Evolutionary conservation across 2,888 invertebrate species (phyloP), one percentile per base, ranked within the genome.

Genomic region (Pyrrhosoma nymphula): DNA sequence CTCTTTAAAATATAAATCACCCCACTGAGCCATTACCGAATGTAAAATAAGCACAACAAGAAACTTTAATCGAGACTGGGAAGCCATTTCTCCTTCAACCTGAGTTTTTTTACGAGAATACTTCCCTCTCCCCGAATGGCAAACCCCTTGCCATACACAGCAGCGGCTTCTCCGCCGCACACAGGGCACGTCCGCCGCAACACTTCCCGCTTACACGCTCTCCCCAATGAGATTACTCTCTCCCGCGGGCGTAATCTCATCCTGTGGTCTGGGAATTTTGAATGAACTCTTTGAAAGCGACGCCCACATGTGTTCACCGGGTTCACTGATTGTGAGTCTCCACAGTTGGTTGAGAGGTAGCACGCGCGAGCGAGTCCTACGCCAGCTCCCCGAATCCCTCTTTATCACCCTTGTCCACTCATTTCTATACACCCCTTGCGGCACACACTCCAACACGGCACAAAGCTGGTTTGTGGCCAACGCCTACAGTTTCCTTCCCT

Each of bases 221-320:
- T 26, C 2, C 69, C 69, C 23, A 69, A 69, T 69, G 69, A 69
- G 69, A 69, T 69, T 69, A 69, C 69, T 69, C 69, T 69, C 69
- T 69, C 69, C 69, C 69, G 26, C 69, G 69, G 26, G 69, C n/a
- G 69, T 69, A 69, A 69, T 69, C 69, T 69, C 69, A 69, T 69
- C 26, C n/a, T 69, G 69, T 26, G 69, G 69, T 69, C 20, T 69
- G 69, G 69, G 69, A 69, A 69, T 69, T 69, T 26, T 69, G 69
- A 63, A 63, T 63, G 63, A 23, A 23, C 63, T 63, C 63, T 63
- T 63, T 63, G 63, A 23, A n/a, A 63, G 63, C 18, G 63, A 23
- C 23, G 63, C 63, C 63, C 63, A 18, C 63, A 63, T 23, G n/a
- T 63, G 63, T n/a, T n/a, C n/a, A n/a, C n/a, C n/a, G n/a, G n/a